Evolutionary conservation across 2,113 vertebrate species (phyloP).

Genomic region (Oenanthe oenanthe): DNA sequence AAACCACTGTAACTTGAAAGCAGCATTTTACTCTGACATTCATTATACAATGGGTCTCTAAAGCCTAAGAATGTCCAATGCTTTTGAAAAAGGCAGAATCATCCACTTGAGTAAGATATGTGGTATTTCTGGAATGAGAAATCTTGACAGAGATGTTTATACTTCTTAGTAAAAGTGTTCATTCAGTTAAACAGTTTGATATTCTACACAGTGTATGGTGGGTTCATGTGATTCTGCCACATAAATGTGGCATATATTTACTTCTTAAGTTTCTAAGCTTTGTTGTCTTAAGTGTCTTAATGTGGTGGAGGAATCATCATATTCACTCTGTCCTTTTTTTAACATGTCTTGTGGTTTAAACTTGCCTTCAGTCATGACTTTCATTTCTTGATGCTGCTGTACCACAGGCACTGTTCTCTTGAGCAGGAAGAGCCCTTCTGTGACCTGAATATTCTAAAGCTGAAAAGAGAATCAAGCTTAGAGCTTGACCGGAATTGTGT

Average conservation of each 20-base stretch:
- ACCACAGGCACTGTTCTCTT: background rate
- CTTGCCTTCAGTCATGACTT: background rate
- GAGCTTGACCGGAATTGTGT: background rate
- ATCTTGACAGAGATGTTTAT: background rate
- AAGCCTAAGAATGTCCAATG: background rate
- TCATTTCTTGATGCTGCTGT: background rate
- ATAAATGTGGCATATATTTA: background rate
- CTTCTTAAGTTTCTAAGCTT: background rate
- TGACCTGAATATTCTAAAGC: background rate
- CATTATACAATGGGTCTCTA: background rate
- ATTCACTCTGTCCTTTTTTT: background rate
- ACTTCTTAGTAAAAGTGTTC: background rate
- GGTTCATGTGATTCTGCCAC: background rate
- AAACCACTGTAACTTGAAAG: background rate
- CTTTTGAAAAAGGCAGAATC: background rate
- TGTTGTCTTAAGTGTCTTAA: background rate
- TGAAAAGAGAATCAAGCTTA: background rate
- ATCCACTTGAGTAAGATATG: background rate
- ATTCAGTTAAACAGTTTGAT: background rate
- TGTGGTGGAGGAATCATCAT: background rate
- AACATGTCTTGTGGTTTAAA: background rate
- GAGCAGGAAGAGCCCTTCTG: background rate
- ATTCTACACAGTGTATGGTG: background rate
- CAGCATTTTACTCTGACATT: background rate
- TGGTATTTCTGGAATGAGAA: background rate